Evolutionary conservation across 2,888 invertebrate genomes (phyloP).

Genomic region (Ichneumoninae sp.): DNA sequence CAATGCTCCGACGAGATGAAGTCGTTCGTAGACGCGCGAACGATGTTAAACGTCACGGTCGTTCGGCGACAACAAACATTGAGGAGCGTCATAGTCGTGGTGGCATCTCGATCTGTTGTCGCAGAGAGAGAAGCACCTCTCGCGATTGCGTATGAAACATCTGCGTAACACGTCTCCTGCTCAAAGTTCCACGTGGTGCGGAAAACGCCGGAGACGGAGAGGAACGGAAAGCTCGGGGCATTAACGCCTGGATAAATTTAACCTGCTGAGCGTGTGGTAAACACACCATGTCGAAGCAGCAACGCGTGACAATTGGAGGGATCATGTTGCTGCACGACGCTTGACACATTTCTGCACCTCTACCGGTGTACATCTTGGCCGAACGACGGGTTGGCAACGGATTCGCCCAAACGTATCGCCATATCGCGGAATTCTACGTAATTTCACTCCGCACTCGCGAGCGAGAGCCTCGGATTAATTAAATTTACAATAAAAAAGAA

Average conservation of each 20-base stretch:
- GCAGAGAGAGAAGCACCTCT: not conserved
- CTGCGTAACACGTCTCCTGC: conserved; percentile 20
- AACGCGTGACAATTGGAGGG: conserved; percentile 58
- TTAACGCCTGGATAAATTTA: conserved; percentile 69
- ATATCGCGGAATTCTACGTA: not conserved
- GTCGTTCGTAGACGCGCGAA: not conserved
- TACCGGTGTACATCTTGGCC: conserved; percentile 18
- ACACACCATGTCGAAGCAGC: conserved; percentile 70
- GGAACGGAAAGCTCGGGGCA: conserved; percentile 34
- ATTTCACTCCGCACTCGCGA: not conserved
- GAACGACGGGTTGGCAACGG: conserved; percentile 21
- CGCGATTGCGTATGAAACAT: not conserved
- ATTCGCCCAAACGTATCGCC: not conserved
- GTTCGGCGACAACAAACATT: conserved; percentile 16
- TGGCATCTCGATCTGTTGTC: conserved; percentile 29
- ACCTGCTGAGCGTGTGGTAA: conserved; percentile 67
- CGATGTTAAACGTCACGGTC: not conserved
- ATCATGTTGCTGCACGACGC: conserved; percentile 31
- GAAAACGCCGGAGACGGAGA: conserved; percentile 25
- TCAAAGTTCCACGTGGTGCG: conserved; percentile 22
- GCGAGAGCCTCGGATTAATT: not conserved
- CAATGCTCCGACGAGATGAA: not conserved
- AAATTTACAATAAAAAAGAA: not conserved
- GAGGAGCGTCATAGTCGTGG: conserved; percentile 6
- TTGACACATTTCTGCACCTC: conserved; percentile 23